A percentile compares a stretch with the other conserved stretches of the same genome.
phyloP scores from a whole-genome alignment of 1,140 invertebrate genomes.

The Drosophila subobscura region DNA sequence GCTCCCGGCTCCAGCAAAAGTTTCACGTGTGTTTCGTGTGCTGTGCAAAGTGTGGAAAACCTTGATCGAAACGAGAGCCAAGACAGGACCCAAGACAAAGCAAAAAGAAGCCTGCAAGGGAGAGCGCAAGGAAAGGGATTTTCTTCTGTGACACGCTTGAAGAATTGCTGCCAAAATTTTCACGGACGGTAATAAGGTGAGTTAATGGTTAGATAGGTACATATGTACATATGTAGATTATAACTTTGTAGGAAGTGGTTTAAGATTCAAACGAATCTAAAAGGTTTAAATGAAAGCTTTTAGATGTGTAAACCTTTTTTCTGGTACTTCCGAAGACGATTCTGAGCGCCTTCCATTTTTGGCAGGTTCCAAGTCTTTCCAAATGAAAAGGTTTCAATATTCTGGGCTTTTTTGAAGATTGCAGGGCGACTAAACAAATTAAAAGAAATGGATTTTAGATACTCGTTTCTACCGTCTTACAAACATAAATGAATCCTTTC shows the following conservation, averaged over 20 bases:
- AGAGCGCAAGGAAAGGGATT: conserved; percentile 53
- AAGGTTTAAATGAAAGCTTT: no score
- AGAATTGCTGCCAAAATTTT: conserved; percentile 83
- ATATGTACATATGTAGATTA: no score
- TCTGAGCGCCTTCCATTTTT: no score
- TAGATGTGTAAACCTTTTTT: no score
- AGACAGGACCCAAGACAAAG: not conserved
- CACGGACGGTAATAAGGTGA: conserved; percentile 84
- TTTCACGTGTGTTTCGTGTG: conserved; percentile 42
- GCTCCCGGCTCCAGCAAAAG: conserved; percentile 18
- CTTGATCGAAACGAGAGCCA: conserved; percentile 11
- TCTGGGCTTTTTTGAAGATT: no score
- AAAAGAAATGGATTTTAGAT: no score
- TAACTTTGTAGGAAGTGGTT: not conserved
- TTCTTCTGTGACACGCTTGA: conserved; percentile 74
- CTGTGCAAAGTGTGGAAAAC: conserved; percentile 36
- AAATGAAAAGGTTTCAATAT: no score
- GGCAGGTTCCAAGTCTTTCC: no score
- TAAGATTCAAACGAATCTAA: not conserved
- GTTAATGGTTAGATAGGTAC: not conserved
- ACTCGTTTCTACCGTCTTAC: no score
- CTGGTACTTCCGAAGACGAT: no score
- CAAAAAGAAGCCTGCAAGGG: not conserved
- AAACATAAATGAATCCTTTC: no score
- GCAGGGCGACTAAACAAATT: no score